Conservation (phyloP, 2,888 invertebrate genomes). For the Andrena bucephala region DNA sequence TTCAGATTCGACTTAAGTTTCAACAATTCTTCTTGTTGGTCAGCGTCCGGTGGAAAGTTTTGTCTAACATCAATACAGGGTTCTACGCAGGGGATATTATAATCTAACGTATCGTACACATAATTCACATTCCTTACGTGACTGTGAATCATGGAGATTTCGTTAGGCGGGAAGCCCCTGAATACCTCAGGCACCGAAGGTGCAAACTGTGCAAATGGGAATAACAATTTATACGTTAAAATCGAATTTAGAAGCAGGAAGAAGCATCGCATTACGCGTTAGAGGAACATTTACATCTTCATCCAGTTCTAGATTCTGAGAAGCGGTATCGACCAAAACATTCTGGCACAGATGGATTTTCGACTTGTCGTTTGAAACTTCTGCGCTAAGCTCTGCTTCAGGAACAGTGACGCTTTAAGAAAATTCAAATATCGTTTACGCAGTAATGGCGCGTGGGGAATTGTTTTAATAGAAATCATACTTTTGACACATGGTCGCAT, state of each 20-base stretch:
- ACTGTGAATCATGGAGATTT: constrained; percentile 69
- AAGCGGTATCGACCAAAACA: neutral
- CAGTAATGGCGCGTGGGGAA: neutral
- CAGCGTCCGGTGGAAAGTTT: constrained; percentile 27
- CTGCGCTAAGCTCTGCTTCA: constrained; percentile 9
- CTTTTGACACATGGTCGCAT: constrained; percentile 14
- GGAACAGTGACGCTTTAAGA: constrained; percentile 7
- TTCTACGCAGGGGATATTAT: constrained; percentile 45
- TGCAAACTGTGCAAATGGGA: constrained; percentile 25
- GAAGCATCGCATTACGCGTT: constrained; percentile 2
- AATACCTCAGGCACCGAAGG: constrained; percentile 63
- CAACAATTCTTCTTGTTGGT: constrained; percentile 40
- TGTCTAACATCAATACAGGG: constrained; percentile 35
- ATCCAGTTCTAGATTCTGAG: constrained; percentile 24
- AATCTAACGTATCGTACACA: constrained; percentile 51
- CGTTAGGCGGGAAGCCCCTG: constrained; percentile 71
- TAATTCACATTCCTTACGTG: constrained; percentile 66
- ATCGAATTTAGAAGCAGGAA: neutral
- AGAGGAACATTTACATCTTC: constrained; percentile 20
- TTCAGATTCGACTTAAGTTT: constrained; percentile 35
- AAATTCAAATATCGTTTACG: neutral
- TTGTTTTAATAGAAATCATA: constrained; percentile 22
- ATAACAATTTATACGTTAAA: constrained; percentile 18
- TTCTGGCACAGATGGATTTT: constrained; percentile 28
- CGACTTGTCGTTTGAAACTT: constrained; percentile 1